phyloP scores from a whole-genome alignment of 2,888 invertebrate genomes.

The Diplolepis rosae region DNA sequence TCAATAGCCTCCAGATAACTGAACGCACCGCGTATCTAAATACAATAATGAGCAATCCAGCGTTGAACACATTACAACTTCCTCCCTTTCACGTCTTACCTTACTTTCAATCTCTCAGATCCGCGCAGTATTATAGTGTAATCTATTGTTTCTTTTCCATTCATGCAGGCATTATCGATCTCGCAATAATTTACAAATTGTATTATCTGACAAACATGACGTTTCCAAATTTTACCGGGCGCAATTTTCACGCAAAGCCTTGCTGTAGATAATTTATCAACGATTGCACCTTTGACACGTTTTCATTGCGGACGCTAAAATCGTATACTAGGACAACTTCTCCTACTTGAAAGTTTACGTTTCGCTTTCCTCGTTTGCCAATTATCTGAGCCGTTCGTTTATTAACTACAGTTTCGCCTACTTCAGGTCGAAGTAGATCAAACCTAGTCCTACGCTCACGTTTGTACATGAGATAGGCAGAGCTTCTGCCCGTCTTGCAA shows the following conservation, averaged over 20 bases:
- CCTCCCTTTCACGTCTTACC: too few species aligned
- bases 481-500: conserved; percentile 31
- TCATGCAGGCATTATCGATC: too few species aligned
- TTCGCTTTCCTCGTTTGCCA: conserved; percentile 15
- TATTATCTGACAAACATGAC: conserved; percentile 32
- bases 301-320: conserved; percentile 34
- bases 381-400: conserved; percentile 9
- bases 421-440: conserved; percentile 26
- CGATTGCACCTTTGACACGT: conserved; percentile 18
- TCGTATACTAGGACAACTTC: conserved; percentile 34
- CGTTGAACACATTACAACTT: too few species aligned
- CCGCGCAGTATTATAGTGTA: too few species aligned
- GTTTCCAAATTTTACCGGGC: conserved; percentile 32
- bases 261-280: conserved; percentile 25
- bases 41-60: too few species aligned
- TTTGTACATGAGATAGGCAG: conserved; percentile 10
- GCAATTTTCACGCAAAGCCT: conserved; percentile 32
- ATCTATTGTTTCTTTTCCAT: too few species aligned
- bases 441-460: conserved; percentile 33
- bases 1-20: too few species aligned
- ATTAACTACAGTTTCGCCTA: not conserved
- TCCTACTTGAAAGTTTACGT: not conserved
- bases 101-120: too few species aligned
- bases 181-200: not conserved
- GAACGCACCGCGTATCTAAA: too few species aligned